These are phyloP conservation scores for Agriotes lineatus DNA, from an alignment of 2,888 invertebrate genomes.

Conservation along the genomic window DNA sequence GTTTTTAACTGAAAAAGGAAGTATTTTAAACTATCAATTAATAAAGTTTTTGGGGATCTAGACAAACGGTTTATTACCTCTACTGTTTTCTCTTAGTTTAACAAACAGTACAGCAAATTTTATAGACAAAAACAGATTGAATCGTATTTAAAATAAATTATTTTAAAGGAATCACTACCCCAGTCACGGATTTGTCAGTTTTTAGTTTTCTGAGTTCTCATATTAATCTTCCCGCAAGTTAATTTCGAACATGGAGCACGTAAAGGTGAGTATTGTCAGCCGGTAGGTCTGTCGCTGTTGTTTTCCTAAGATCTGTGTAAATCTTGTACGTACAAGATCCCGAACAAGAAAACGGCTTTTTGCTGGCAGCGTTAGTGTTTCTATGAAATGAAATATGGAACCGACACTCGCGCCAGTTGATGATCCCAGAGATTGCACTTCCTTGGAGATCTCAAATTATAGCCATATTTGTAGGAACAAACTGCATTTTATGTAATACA, in stretches of 20 bases:
- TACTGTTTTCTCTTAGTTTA: too few species aligned
- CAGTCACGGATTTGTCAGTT: background rate
- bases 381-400: conserved; percentile 42
- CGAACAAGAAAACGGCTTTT: conserved; percentile 40
- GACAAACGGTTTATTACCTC: too few species aligned
- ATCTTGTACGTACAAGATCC: conserved; percentile 38
- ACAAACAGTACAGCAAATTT: too few species aligned
- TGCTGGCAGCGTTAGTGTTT: conserved; percentile 35
- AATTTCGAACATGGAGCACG: conserved; percentile 32
- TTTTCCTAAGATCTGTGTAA: conserved; percentile 34
- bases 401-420: conserved; percentile 46
- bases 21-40: too few species aligned
- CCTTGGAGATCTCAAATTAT: conserved; percentile 49
- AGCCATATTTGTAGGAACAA: conserved; percentile 51
- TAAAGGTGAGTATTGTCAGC: conserved; percentile 29
- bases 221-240: background rate
- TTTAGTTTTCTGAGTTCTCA: background rate
- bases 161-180: too few species aligned
- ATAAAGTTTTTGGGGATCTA: too few species aligned
- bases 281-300: conserved; percentile 8
- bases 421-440: conserved; percentile 53
- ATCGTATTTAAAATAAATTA: too few species aligned
- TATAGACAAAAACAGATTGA: too few species aligned
- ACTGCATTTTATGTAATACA: conserved; percentile 51
- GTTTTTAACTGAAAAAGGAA: too few species aligned